Evolutionary conservation across 53 echinoderm and acorn worm species (phyloP).

Genomic region (Luidia sarsii): DNA sequence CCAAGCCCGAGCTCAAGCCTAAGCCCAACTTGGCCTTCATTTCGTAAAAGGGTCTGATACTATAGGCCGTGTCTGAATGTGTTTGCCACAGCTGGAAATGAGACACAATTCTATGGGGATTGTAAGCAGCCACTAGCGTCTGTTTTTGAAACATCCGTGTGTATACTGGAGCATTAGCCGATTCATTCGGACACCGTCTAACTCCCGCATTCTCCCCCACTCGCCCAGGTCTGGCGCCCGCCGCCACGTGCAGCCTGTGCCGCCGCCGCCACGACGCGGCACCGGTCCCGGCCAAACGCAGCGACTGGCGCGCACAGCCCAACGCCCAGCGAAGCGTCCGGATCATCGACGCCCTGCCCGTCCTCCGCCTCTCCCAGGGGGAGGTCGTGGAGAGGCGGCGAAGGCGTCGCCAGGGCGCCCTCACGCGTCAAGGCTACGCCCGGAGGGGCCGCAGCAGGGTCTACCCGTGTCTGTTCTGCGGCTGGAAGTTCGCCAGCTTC

Average conservation of each 20-base stretch:
- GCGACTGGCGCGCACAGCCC: neutral
- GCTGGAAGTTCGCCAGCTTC: conserved; percentile 28
- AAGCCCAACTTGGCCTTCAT: too few species aligned
- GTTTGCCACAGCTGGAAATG: neutral
- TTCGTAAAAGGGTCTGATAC: too few species aligned
- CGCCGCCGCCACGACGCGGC: neutral
- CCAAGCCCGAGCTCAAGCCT: too few species aligned
- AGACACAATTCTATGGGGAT: too few species aligned
- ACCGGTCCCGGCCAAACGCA: conserved; percentile 10
- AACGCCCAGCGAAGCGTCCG: neutral
- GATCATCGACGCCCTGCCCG: conserved; percentile 18
- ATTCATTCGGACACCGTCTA: too few species aligned
- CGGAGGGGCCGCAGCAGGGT: neutral
- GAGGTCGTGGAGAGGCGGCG: neutral
- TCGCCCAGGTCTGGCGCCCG: neutral
- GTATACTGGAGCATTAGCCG: too few species aligned
- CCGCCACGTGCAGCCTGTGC: conserved; percentile 11
- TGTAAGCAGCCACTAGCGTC: too few species aligned
- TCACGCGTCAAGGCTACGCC: neutral
- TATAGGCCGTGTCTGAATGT: too few species aligned
- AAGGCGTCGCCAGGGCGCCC: neutral
- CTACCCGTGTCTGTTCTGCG: conserved; percentile 1
- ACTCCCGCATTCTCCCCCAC: neutral
- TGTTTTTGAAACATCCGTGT: too few species aligned
- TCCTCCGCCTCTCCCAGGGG: neutral